These are phyloP conservation scores for Mus spicilegus DNA, from an alignment of 2,113 vertebrate species.

Conservation along the genomic window DNA sequence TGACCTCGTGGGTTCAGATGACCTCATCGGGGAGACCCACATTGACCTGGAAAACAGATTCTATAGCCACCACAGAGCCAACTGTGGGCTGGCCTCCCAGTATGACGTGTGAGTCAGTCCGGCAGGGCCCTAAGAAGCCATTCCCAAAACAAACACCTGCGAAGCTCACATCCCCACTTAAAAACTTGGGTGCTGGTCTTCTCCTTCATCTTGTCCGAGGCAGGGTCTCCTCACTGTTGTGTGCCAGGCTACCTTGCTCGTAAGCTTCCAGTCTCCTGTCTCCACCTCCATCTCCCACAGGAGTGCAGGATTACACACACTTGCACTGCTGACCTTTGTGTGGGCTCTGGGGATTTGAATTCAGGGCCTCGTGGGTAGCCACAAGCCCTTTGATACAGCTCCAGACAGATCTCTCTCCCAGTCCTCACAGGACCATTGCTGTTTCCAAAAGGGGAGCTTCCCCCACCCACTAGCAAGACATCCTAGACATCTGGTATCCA, in stretches of 20 bases:
- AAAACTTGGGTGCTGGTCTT: background rate
- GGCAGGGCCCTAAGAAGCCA: background rate
- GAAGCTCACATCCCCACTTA: background rate
- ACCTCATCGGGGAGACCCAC: conserved; percentile 94
- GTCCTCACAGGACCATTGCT: background rate
- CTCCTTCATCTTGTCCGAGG: background rate
- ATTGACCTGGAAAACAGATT: conserved; percentile 96
- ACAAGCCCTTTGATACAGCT: background rate
- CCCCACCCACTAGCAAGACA: background rate
- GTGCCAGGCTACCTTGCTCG: too few relatives aligned
- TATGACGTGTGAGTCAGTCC: conserved; percentile 91
- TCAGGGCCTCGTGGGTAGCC: background rate
- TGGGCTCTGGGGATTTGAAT: background rate
- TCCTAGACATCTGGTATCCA: background rate
- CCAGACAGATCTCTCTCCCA: background rate
- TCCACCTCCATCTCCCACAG: background rate
- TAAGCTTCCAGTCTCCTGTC: background rate
- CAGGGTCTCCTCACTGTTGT: background rate
- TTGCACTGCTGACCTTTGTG: background rate
- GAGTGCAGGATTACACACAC: background rate
- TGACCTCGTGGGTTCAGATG: conserved; percentile 94
- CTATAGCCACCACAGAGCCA: conserved; percentile 94
- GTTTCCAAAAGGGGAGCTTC: background rate
- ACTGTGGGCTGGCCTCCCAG: conserved; percentile 91
- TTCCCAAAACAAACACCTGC: background rate